phyloP scores from a whole-genome alignment of 2,888 invertebrate species.

The Hyposoter dolosus region DNA sequence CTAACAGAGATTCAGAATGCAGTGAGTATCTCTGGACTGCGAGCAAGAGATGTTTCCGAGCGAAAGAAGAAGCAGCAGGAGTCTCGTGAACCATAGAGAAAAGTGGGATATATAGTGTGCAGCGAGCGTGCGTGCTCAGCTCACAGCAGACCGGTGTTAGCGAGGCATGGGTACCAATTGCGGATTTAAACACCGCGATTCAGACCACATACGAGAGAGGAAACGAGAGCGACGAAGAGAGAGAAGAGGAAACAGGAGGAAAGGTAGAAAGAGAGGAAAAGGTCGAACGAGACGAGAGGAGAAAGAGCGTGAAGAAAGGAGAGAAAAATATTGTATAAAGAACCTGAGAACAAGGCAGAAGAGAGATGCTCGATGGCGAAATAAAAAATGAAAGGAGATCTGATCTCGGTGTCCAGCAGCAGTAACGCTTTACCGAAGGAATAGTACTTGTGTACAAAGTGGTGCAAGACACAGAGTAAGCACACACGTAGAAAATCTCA shows the following conservation, averaged over 20 bases:
- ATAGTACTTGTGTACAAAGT: conserved; percentile 65
- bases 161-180: conserved; percentile 69
- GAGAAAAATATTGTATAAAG: background rate
- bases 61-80: conserved; percentile 43
- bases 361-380: background rate
- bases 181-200: conserved; percentile 70
- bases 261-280: conserved; percentile 54
- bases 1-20: conserved; percentile 52
- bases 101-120: background rate
- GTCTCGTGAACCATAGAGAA: conserved; percentile 32
- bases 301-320: conserved; percentile 12
- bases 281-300: background rate
- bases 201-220: conserved; percentile 53
- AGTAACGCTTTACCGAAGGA: conserved; percentile 59
- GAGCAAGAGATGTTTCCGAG: conserved; percentile 32
- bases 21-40: conserved; percentile 40
- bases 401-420: conserved; percentile 70
- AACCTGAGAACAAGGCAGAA: conserved; percentile 3
- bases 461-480: conserved; percentile 53
- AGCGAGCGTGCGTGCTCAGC: conserved; percentile 46
- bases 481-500: conserved; percentile 32
- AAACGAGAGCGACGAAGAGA: conserved; percentile 48
- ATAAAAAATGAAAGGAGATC: conserved; percentile 63
- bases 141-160: conserved; percentile 42
- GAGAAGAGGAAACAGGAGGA: background rate